Conservation (phyloP, 2,888 invertebrate species). For the Fragum sueziense region DNA sequence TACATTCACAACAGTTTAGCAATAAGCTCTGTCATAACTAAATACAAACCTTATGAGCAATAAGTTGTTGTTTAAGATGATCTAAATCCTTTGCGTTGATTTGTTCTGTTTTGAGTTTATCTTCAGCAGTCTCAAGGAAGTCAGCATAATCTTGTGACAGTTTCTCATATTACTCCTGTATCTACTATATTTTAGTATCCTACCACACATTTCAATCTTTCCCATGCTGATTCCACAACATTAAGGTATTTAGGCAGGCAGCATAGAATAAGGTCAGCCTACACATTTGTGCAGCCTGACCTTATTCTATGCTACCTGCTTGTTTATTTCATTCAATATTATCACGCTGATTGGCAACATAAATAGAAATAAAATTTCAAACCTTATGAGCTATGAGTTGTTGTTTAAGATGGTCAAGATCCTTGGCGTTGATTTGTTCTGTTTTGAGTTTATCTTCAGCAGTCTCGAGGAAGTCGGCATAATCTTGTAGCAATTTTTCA, state of each 20-base stretch:
- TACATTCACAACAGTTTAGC: too few relatives aligned
- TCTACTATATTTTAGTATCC: too few relatives aligned
- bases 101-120: slow-evolving; percentile 74
- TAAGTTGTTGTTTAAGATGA: slow-evolving; percentile 78
- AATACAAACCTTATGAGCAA: slow-evolving; percentile 74
- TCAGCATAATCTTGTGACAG: slow-evolving; percentile 79
- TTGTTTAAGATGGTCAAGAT: slow-evolving; percentile 77
- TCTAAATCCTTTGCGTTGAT: slow-evolving; percentile 72
- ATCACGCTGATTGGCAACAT: too few relatives aligned
- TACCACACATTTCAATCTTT: too few relatives aligned
- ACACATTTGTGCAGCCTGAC: too few relatives aligned
- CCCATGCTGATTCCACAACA: too few relatives aligned
- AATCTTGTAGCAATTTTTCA: slow-evolving; percentile 78
- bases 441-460: slow-evolving; percentile 77
- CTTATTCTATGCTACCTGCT: too few relatives aligned
- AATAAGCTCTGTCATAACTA: too few relatives aligned
- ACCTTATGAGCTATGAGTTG: slow-evolving; percentile 79
- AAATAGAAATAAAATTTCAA: background rate
- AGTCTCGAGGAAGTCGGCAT: slow-evolving; percentile 78
- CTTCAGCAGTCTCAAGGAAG: slow-evolving; percentile 79
- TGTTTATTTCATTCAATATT: too few relatives aligned
- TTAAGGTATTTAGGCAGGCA: too few relatives aligned
- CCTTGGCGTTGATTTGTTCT: slow-evolving; percentile 71
- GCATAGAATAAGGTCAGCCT: too few relatives aligned
- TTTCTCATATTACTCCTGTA: slow-evolving; percentile 80